These are phyloP conservation scores for Entosphenus tridentatus DNA, from an alignment of 2,113 vertebrate genomes.

Conservation along the genomic window DNA sequence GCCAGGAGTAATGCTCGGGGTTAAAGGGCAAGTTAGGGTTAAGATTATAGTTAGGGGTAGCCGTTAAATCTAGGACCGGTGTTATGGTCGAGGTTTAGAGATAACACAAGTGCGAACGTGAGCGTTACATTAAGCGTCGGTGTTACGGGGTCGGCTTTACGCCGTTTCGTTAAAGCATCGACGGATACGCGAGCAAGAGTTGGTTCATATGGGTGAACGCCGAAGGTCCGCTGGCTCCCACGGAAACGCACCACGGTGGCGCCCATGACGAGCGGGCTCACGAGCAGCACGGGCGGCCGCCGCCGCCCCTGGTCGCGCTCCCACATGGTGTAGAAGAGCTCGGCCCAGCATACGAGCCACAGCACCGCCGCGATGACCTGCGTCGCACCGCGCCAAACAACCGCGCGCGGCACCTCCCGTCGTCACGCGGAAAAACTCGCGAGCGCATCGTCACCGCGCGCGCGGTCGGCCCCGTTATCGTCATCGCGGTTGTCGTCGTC, in stretches of 20 bases:
- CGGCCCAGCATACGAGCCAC: constrained; percentile 91
- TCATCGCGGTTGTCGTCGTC: background rate
- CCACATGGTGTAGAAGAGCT: constrained; percentile 92
- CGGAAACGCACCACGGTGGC: constrained; percentile 59
- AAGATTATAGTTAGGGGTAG: too few species aligned
- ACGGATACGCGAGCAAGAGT: too few species aligned
- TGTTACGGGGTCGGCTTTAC: too few species aligned
- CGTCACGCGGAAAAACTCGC: background rate
- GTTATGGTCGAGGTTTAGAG: too few species aligned
- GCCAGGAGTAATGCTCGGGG: too few species aligned
- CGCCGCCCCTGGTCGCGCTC: constrained; percentile 36
- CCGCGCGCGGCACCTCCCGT: constrained; percentile 4
- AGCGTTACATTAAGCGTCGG: too few species aligned
- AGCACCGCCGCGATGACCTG: constrained; percentile 54
- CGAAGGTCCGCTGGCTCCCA: too few species aligned
- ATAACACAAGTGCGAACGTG: too few species aligned
- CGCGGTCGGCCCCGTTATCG: background rate
- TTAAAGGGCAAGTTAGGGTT: too few species aligned
- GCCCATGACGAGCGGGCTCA: constrained; percentile 63
- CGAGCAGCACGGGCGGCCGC: constrained; percentile 32
- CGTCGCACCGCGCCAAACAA: constrained; percentile 10
- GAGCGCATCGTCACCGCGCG: background rate
- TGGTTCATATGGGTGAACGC: too few species aligned
- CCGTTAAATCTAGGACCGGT: too few species aligned
- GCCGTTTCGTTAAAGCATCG: too few species aligned